Evolutionary conservation across 2,888 invertebrate species (phyloP), one percentile per base, ranked within the genome.

Genomic region (Arrhopalites spinosus): DNA sequence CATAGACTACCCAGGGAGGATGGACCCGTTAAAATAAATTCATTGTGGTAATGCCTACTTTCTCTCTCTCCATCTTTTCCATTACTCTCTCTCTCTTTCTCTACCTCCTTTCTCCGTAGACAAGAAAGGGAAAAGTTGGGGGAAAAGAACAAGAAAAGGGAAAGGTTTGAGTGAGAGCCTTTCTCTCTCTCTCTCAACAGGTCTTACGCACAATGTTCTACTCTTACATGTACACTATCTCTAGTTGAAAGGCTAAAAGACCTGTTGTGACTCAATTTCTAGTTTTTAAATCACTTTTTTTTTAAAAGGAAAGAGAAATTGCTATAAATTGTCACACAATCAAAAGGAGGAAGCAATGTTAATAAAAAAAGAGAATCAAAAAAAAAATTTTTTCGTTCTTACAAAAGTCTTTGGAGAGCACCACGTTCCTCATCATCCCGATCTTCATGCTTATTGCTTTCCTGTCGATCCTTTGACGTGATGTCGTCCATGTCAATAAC

Each of bases 321-420:
- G n/a, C n/a, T n/a, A n/a, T n/a, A n/a, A n/a, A n/a, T n/a, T n/a
- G 36, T 7, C 36, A 36, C 36, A 36, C 36, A 36, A 3, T 36
- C 36, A 36, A 29, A 36, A 30, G 36, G 5, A 20, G n/a, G 20
- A 53, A 59, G 36, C 59, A 29, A 23, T n/a, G 70, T 3, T 17
- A 36, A 59, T 30, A 29, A 43, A 25, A 30, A 71, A 71, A 71
- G 71, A 59, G 23, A 50, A 17, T 27, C 15, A 13, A 25, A 17
- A 25, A 27, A 59, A 1, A 7, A 7, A 15, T 23, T 13, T 59
- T 23, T 29, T 20, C 15, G 29, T 27, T 79, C 82, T 82, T 81
- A 82, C 82, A 82, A 76, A 67, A 82, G 79, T 78, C 80, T 80
- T 77, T 82, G 81, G 67, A 81, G 78, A 61, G 82, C 81, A 63